Percentiles rank a stretch among this genome's conserved stretches.
phyloP scores from a whole-genome alignment of 1,140 invertebrate species.

The Antheraea mylitta region DNA sequence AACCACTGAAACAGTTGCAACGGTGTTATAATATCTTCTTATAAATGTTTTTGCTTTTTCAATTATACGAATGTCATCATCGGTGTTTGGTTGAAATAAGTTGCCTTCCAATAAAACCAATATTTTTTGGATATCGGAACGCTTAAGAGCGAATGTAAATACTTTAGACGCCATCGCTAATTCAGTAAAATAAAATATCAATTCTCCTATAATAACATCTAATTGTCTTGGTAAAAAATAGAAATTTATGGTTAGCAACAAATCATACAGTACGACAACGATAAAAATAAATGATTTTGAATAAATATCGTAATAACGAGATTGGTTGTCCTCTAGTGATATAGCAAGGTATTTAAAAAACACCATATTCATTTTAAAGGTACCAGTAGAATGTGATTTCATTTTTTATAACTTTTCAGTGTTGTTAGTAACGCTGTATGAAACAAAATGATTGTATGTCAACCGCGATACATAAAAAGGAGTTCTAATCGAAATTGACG shows the following conservation, averaged over 20 bases:
- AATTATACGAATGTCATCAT: constrained; percentile 38
- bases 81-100: constrained; percentile 43
- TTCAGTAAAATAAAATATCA: constrained; percentile 52
- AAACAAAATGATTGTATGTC: neutral
- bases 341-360: constrained; percentile 48
- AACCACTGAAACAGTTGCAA: constrained; percentile 36
- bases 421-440: neutral
- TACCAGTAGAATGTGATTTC: constrained; percentile 23
- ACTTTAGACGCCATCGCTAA: constrained; percentile 45
- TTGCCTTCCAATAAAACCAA: constrained; percentile 46
- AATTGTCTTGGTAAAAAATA: constrained; percentile 45
- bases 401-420: neutral
- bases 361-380: constrained; percentile 42
- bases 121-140: constrained; percentile 37
- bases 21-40: constrained; percentile 47
- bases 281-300: constrained; percentile 35
- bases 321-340: constrained; percentile 27
- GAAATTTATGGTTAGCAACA: constrained; percentile 45
- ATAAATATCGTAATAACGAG: constrained; percentile 37
- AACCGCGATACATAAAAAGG: neutral
- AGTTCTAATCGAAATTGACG: neutral
- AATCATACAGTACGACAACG: constrained; percentile 36
- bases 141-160: constrained; percentile 41
- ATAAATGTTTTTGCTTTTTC: constrained; percentile 46
- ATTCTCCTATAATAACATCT: constrained; percentile 48